Conservation (phyloP, 2,797 vertebrate species). For the Paguma larvata region DNA sequence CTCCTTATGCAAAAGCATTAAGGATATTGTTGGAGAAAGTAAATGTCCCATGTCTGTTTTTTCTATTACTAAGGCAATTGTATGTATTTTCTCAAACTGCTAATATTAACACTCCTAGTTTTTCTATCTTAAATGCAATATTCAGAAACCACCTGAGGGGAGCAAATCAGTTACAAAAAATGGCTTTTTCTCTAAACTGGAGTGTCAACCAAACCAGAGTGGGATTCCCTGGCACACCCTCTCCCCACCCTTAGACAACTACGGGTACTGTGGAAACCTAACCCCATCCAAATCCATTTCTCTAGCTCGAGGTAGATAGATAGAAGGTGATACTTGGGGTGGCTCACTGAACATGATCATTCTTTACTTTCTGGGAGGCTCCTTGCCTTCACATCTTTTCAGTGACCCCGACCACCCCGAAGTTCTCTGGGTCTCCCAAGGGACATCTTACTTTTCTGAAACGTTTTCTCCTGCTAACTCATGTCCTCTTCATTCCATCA, state of each 20-base stretch:
- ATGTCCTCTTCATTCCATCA: not conserved
- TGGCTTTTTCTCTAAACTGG: not conserved
- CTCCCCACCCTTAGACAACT: not conserved
- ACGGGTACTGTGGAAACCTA: not conserved
- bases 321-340: not conserved
- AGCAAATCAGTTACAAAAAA: not conserved
- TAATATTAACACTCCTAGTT: not conserved
- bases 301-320: not conserved
- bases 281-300: not conserved
- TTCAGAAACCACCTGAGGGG: not conserved
- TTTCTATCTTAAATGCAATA: not conserved
- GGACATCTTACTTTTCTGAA: not conserved
- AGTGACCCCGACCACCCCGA: no score
- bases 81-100: conserved; percentile 24
- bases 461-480: not conserved
- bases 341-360: not conserved
- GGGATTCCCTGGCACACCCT: not conserved
- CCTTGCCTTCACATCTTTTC: not conserved
- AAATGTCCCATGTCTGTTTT: not conserved
- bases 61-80: not conserved
- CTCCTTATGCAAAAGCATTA: not conserved
- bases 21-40: not conserved
- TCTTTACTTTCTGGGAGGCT: not conserved
- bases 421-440: not conserved
- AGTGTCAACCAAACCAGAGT: not conserved